Conservation (phyloP, 2,113 vertebrate genomes). For the Orthonyx spaldingii region DNA sequence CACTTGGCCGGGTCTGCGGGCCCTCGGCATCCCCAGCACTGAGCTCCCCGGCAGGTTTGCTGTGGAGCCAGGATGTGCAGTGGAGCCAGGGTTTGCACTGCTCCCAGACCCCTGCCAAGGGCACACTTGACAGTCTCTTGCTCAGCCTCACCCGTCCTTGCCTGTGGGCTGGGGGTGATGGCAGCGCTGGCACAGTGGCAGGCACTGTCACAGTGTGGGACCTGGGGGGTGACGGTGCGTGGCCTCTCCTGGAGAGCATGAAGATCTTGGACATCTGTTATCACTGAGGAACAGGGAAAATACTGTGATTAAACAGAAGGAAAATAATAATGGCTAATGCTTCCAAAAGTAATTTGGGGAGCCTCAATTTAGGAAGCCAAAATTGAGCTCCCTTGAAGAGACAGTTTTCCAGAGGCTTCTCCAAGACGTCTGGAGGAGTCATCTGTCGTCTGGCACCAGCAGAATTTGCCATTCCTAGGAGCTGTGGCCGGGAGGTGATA, state of each 20-base stretch:
- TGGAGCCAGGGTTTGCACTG: rapidly evolving
- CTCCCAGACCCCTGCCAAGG: not conserved
- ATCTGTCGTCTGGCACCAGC: not conserved
- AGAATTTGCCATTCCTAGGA: not conserved
- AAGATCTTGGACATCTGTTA: rapidly evolving
- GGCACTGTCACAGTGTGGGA: not conserved
- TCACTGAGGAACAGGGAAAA: not conserved
- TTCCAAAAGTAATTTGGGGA: conserved; percentile 10
- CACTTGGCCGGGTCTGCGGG: rapidly evolving
- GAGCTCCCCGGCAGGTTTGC: not conserved
- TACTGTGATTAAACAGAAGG: not conserved
- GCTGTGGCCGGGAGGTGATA: not conserved
- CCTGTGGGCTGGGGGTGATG: rapidly evolving
- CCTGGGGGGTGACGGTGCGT: rapidly evolving
- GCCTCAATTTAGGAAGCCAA: conserved; percentile 20
- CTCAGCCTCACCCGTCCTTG: rapidly evolving
- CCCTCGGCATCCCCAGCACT: rapidly evolving
- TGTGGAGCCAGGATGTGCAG: no score
- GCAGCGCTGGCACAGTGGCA: rapidly evolving
- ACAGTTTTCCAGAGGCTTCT: conserved; percentile 40
- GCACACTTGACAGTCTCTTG: not conserved
- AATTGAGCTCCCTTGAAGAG: not conserved
- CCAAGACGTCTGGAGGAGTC: not conserved
- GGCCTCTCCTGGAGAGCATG: no score
- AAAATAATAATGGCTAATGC: conserved; percentile 7